Evolutionary conservation across 2,888 invertebrate genomes (phyloP).

Genomic region (Tryphoninae sp.): DNA sequence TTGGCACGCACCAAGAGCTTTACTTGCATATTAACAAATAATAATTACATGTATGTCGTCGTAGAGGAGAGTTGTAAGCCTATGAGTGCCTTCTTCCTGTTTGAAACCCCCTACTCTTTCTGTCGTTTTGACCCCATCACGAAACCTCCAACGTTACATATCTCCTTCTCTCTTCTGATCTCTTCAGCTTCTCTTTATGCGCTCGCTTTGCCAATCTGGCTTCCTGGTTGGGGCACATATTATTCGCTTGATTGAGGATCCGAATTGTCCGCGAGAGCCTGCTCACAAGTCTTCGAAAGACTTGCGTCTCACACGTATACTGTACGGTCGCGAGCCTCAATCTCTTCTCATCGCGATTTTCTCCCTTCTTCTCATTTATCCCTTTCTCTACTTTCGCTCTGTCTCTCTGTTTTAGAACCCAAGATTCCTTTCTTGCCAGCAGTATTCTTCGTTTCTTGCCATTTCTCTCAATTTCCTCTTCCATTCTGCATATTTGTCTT

Average conservation of each 20-base stretch:
- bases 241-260: conserved; percentile 77
- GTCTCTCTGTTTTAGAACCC: neutral
- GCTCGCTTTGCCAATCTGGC: conserved; percentile 74
- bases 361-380: conserved; percentile 24
- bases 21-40: conserved; percentile 47
- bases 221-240: conserved; percentile 78
- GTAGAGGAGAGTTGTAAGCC: conserved; percentile 69
- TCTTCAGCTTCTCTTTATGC: conserved; percentile 63
- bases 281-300: conserved; percentile 66
- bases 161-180: conserved; percentile 43
- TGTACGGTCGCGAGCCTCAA: conserved; percentile 63
- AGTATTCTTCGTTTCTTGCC: neutral
- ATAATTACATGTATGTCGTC: conserved; percentile 52
- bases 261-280: conserved; percentile 70
- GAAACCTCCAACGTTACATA: conserved; percentile 52
- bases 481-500: neutral
- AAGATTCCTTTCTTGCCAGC: neutral
- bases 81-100: conserved; percentile 79
- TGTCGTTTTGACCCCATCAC: conserved; percentile 63
- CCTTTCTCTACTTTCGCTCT: conserved; percentile 11
- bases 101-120: conserved; percentile 67
- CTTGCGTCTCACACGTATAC: conserved; percentile 64
- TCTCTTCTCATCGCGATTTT: conserved; percentile 31
- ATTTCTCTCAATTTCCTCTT: neutral
- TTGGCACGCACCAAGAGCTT: conserved; percentile 23